Percentiles rank a stretch among this genome's conserved stretches.
Evolutionary conservation across 2,888 invertebrate genomes (phyloP).

Genomic region (Lagria hirta): DNA sequence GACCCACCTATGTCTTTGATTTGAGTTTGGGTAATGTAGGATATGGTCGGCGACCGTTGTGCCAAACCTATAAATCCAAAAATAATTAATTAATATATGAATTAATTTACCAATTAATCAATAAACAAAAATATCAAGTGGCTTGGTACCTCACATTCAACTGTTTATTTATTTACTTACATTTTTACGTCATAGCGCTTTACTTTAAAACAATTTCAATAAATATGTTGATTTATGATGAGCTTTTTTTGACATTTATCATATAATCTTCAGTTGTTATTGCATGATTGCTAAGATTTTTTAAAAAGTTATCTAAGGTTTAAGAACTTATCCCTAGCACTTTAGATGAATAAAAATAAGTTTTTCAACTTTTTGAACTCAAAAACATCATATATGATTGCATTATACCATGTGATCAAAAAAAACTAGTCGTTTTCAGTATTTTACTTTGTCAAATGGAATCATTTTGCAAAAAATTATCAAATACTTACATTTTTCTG

Average conservation of each 20-base stretch:
- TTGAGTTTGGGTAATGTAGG: slow-evolving; percentile 89
- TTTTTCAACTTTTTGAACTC: slow-evolving; percentile 3
- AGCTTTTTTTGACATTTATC: too few relatives aligned
- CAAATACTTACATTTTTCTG: slow-evolving; percentile 32
- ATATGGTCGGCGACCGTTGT: slow-evolving; percentile 85
- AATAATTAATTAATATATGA: slow-evolving; percentile 2
- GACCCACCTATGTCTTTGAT: slow-evolving; percentile 89
- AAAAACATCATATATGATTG: slow-evolving; percentile 2
- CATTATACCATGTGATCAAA: neutral
- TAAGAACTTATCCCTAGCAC: too few relatives aligned
- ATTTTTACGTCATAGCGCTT: too few relatives aligned
- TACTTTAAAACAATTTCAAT: too few relatives aligned
- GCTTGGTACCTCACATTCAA: neutral
- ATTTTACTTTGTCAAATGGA: neutral
- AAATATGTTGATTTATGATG: too few relatives aligned
- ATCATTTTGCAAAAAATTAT: slow-evolving; percentile 1
- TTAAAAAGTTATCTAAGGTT: too few relatives aligned
- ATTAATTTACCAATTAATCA: too few relatives aligned
- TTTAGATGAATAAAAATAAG: too few relatives aligned
- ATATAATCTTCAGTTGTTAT: too few relatives aligned
- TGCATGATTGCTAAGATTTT: too few relatives aligned
- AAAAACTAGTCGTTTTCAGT: neutral
- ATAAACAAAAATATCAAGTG: slow-evolving; percentile 8
- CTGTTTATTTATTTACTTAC: slow-evolving; percentile 17
- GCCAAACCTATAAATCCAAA: slow-evolving; percentile 54